Base-by-base conservation (phyloP, 2,888 invertebrate species). In the Willowsia nigromaculata region DNA sequence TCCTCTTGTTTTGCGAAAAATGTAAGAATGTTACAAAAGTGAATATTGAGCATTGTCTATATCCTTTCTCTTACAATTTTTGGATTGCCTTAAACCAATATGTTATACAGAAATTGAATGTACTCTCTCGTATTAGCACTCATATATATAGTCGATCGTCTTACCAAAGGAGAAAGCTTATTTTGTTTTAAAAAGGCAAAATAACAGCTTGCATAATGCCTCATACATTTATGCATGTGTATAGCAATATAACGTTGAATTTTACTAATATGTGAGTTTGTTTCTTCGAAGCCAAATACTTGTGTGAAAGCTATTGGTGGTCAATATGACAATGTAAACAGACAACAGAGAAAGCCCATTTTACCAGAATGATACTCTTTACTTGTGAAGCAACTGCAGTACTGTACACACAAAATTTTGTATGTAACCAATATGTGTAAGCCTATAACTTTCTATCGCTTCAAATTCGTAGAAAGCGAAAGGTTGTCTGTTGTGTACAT, bases 211-310 rank as follows among this genome's bases (percentile, higher is more conserved):
- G 18, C 68, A 68, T 18, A 47, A 65, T 68, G 25, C 53, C 27
- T 84, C 84, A 84, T 84, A 50, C 84, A 84, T 83, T 22, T 22
- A 83, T 84, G 56, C 84, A 74, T 65, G 68, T 68, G 37, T 40
- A 11, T 22, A 40, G 40, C 40, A n/a, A n/a, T n/a, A 65, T 40
- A 5, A n/a, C 1, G 37, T 37, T 37, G 37, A n/a, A n/a, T n/a
- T n/a, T 68, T 62, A 4, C 15, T 56, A 25, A 1, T 56, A 7
- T 56, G 18, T 43, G 13, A 13, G 50, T 50, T n/a, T 43, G 50
- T n/a, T 76, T 25, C 1, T 18, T 47, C 5, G 15, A 65, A 30
- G 37, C 59, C 40, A 59, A 37, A 78, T 25, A 40, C 40, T 13
- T 33, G n/a, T 13, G 13, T 65, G 33, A n/a, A n/a, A 33, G 13